phyloP scores from a whole-genome alignment of 2,113 vertebrate species.

The Sceloporus tristichus region DNA sequence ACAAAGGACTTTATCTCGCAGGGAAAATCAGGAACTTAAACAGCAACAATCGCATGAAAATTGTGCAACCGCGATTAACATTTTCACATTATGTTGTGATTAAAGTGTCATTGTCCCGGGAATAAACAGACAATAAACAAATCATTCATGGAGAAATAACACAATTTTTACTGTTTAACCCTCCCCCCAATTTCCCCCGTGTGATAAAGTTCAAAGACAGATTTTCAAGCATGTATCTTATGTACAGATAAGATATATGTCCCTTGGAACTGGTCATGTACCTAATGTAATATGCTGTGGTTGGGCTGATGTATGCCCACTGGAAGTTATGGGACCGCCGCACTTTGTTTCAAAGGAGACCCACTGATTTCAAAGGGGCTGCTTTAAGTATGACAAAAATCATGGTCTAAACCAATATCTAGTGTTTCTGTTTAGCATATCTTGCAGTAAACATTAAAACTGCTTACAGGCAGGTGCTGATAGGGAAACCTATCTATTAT shows the following conservation, averaged over 20 bases:
- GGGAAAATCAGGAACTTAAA: no score
- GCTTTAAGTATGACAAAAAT: background rate
- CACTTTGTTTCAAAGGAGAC: background rate
- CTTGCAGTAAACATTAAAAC: background rate
- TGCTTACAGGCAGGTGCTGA: background rate
- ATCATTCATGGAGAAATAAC: no score
- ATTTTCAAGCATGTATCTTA: background rate
- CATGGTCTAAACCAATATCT: background rate
- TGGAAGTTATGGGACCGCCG: background rate
- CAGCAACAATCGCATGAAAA: no score
- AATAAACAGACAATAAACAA: no score
- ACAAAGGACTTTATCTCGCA: no score
- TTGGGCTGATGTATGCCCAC: background rate
- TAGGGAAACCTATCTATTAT: background rate
- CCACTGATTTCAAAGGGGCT: background rate
- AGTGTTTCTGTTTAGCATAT: background rate
- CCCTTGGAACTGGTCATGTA: background rate
- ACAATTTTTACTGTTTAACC: no score
- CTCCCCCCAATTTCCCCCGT: no score
- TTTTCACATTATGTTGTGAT: no score
- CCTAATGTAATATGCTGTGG: background rate
- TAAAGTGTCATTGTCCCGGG: no score
- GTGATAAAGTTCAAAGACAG: no score
- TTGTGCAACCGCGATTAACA: no score
- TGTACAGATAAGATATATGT: background rate